Percentiles rank a stretch among this genome's conserved stretches.
Evolutionary conservation across 2,113 vertebrate species (phyloP).

Genomic region (Orthochromis malagaraziensis): DNA sequence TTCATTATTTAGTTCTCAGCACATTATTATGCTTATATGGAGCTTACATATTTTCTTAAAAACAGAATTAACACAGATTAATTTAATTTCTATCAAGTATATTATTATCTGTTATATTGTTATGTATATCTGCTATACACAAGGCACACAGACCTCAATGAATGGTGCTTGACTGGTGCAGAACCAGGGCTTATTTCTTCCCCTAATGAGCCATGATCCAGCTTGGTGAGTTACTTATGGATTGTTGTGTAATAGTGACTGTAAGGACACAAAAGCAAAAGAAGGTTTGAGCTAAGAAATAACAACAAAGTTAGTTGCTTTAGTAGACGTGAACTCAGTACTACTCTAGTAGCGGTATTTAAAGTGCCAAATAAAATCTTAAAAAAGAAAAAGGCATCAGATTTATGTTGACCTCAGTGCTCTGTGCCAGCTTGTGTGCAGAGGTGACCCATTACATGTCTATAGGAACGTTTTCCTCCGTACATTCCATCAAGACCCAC

Average conservation of each 20-base stretch:
- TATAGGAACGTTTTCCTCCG: constrained; percentile 51
- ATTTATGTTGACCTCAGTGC: background rate
- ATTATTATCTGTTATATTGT: background rate
- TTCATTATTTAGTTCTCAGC: accelerated
- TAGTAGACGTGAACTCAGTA: background rate
- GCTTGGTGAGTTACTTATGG: background rate
- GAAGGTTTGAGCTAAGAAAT: background rate
- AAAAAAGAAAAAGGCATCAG: background rate
- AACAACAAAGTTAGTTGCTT: background rate
- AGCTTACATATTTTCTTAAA: background rate
- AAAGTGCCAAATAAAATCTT: background rate
- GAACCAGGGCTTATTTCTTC: background rate
- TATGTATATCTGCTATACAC: background rate
- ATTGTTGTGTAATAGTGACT: background rate
- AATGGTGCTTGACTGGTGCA: background rate
- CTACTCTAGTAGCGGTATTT: background rate
- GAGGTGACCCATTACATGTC: constrained; percentile 1
- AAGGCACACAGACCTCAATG: background rate
- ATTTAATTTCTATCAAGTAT: background rate
- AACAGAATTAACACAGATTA: background rate
- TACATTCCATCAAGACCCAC: constrained; percentile 61
- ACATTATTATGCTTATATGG: background rate
- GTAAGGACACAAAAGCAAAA: background rate
- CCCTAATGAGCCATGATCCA: background rate
- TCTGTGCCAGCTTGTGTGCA: background rate